Evolutionary conservation across 2,797 vertebrate genomes (phyloP).

Genomic region (Hipposideros larvatus): DNA sequence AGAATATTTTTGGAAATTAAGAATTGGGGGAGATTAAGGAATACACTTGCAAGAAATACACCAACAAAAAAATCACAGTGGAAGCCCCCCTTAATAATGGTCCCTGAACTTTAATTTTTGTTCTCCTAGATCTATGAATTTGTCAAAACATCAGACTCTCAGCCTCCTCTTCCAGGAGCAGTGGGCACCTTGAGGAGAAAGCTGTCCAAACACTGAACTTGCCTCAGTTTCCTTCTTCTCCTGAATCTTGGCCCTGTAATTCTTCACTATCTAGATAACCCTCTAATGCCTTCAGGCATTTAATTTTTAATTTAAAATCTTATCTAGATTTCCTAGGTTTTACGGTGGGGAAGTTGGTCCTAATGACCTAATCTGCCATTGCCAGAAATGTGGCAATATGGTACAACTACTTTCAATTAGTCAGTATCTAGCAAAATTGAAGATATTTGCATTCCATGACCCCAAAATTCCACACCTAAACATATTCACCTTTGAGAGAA

Average conservation of each 20-base stretch:
- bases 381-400: neutral
- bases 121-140: neutral
- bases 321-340: slow-evolving; percentile 21
- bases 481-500: neutral
- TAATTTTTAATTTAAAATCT: slow-evolving; percentile 45
- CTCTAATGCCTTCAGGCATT: neutral
- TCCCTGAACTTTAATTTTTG: neutral
- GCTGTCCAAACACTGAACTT: neutral
- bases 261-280: neutral
- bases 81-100: neutral
- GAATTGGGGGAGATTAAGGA: neutral
- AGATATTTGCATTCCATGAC: neutral
- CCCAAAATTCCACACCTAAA: neutral
- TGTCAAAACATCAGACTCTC: neutral
- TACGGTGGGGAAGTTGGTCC: neutral
- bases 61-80: neutral
- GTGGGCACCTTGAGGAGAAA: neutral
- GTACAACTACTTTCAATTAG: neutral
- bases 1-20: slow-evolving; percentile 1
- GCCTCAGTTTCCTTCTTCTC: neutral
- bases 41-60: neutral
- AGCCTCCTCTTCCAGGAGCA: neutral
- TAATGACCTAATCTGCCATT: neutral
- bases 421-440: neutral
- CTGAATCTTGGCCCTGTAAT: neutral